Base-by-base conservation (phyloP, 2,888 invertebrate species). In the Leptarthrus brevirostris region DNA sequence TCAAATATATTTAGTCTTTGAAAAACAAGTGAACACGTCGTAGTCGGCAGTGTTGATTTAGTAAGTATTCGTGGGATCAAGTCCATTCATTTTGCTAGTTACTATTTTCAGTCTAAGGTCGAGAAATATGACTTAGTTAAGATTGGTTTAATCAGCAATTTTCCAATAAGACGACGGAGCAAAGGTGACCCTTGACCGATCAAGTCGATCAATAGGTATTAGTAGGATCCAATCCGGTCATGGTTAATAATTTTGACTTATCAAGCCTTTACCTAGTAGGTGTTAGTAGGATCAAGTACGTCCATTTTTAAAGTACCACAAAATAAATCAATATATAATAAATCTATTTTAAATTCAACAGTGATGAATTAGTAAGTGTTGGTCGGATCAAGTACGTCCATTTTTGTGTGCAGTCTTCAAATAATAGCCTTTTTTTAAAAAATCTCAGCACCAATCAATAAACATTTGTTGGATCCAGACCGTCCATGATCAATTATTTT, bases 1-100 rank as follows among this genome's bases (percentile, higher is more conserved):
- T 54, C 30, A 54, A 72, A 64, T 58, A 53, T 10, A 49, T 10
- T 44, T 73, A 53, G 20, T 22, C 34, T 64, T 6, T 66, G 18
- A 30, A 40, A 8, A 71, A 70, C 14, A 52, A n/a, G 20, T 52
- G 52, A 52, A 52, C 18, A 52, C 26, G 22, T 69, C 10, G 18
- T 36, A 52, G 16, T 49, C 30, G 52, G 69, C 49, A 52, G 52
- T 69, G 44, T 34, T 52, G 4, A 24, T 53, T 54, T 52, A 18
- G 8, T 69, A 47, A 12, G 26, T 69, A 10, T 69, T 30, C 78
- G 84, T 85, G 76, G 84, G 84, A 80, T 85, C 84, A 80, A 85
- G 81, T 77, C 81, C 79, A 74, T 78, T 76, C 79, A 84, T 84
- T 83, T 76, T 76, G 44, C 40, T 49, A 76, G 70, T 76, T 18